Evolutionary conservation across 1,140 invertebrate species (phyloP), one percentile per base, ranked within the genome.

Genomic region (Lycorma delicatula): DNA sequence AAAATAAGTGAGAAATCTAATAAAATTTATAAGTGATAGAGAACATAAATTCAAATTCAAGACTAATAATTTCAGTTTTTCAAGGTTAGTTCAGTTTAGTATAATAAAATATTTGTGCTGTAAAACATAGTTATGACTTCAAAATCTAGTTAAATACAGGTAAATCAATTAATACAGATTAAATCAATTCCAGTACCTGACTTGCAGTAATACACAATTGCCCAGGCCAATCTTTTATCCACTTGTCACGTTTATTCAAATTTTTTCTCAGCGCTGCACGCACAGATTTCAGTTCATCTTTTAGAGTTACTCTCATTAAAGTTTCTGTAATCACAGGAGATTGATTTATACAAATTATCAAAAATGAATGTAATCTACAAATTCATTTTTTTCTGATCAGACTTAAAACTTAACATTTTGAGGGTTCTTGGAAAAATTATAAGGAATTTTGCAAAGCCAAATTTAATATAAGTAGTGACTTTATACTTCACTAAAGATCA

Each of bases 181-280:
- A 48, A 48, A 48, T 22, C 12, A 22, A 22, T 13, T 22, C 46
- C 41, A 18, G 52, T 68, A 81, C 79, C 74, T 84, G 82, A 70
- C 82, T 85, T 63, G 80, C 78, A 36, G 84, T 86, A 62, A 87
- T 84, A 48, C 83, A 82, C 16, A 86, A 73, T 66, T 87, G 84
- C 46, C 85, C 84, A 5, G 82, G 83, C 76, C 79, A 85, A 29
- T 84, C 77, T 62, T 82, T 79, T 44, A 87, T 79, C 85, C 85
- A 89, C 65, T 81, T 82, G 66, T 89, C 85, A 61, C 83, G 74
- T 69, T 84, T 81, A 54, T 74, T 76, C 22, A 78, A 70, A 69
- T 81, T 82, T 72, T 86, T 86, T 64, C 80, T 79, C 52, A 88
- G 70, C 12, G 81, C 79, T 20, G 70, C 71, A 54, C 81, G 59